Conservation (phyloP, 2,113 vertebrate genomes). For the Larimichthys polyactis region DNA sequence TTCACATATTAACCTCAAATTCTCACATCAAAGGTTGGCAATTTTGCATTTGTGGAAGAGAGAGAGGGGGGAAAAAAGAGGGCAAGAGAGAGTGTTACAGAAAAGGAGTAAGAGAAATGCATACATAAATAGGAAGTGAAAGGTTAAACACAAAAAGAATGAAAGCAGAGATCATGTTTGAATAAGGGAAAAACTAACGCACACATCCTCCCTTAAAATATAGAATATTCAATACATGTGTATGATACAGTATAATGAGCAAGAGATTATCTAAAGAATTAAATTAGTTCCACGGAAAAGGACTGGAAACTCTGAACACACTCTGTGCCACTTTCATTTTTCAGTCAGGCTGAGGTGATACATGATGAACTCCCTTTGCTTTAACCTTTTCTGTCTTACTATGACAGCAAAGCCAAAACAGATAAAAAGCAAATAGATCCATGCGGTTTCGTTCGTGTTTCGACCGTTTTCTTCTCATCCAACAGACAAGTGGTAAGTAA, state of each 20-base stretch:
- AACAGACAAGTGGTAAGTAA: neutral
- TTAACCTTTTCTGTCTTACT: neutral
- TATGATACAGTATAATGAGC: neutral
- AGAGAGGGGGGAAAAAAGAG: neutral
- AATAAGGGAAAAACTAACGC: neutral
- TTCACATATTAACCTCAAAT: constrained; percentile 53
- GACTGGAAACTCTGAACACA: neutral
- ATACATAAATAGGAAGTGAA: neutral
- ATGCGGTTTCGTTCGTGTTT: neutral
- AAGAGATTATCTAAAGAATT: neutral
- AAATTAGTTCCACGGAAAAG: neutral
- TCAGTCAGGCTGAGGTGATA: neutral
- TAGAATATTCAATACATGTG: neutral
- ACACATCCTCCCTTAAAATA: neutral
- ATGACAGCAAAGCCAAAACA: neutral
- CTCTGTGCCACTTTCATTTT: neutral
- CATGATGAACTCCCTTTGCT: neutral
- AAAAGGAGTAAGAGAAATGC: neutral
- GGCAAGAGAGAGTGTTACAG: neutral
- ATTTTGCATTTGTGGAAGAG: neutral
- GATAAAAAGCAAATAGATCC: neutral
- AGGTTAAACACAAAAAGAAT: neutral
- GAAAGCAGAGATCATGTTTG: neutral
- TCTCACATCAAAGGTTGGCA: constrained; percentile 45
- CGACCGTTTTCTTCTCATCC: neutral